Percentiles rank a stretch among this genome's conserved stretches.
These are phyloP conservation scores for Carollia perspicillata DNA, from an alignment of 2,113 vertebrate species.

Conservation along the genomic window DNA sequence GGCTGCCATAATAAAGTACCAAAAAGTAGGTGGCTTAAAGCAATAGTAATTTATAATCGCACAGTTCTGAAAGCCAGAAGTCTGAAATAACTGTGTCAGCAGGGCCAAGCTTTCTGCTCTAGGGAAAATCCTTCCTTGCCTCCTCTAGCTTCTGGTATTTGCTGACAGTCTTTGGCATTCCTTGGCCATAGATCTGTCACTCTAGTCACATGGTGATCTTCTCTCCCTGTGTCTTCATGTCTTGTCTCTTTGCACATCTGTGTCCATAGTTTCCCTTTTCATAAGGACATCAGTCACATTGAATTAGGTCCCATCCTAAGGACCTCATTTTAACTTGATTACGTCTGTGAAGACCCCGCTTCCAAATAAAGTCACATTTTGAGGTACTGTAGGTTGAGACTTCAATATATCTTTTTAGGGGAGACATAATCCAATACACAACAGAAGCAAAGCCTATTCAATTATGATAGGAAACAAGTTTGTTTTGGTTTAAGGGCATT, in stretches of 20 bases:
- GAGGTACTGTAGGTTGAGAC: not conserved
- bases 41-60: not conserved
- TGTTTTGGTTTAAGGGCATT: not conserved
- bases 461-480: not conserved
- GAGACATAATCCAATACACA: not conserved
- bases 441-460: not conserved
- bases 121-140: not conserved
- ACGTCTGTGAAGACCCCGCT: not conserved
- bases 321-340: not conserved
- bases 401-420: not conserved
- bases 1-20: not conserved
- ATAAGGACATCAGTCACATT: no score
- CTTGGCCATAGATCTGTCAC: not conserved
- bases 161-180: not conserved
- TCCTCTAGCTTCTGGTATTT: not conserved
- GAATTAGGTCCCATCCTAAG: not conserved
- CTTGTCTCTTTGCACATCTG: not conserved
- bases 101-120: not conserved
- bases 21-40: not conserved
- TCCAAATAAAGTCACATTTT: not conserved
- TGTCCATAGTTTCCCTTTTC: not conserved
- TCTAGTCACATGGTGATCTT: not conserved
- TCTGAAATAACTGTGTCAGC: not conserved
- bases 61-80: not conserved
- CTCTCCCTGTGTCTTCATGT: not conserved